These are phyloP conservation scores for Tetramorium alpestre DNA, from an alignment of 1,140 invertebrate genomes.

Conservation along the genomic window DNA sequence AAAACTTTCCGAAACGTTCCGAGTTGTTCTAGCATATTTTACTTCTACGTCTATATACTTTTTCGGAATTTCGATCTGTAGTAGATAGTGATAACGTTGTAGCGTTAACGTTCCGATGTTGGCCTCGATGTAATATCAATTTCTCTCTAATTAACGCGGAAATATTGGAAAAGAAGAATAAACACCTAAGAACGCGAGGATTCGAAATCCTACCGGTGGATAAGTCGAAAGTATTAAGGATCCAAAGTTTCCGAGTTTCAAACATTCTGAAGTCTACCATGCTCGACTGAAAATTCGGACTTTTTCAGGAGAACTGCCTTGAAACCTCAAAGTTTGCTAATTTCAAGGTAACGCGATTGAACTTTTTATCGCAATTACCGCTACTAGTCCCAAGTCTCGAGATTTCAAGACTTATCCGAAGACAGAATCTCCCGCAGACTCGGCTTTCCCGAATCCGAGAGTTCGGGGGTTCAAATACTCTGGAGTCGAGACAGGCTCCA, in stretches of 20 bases:
- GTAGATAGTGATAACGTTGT: slow-evolving; percentile 9
- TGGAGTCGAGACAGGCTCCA: background rate
- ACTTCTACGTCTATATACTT: slow-evolving; percentile 22
- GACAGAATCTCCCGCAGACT: background rate
- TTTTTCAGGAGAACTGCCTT: background rate
- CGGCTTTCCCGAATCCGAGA: background rate
- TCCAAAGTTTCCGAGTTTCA: background rate
- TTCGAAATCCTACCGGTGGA: slow-evolving; percentile 5
- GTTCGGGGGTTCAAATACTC: background rate
- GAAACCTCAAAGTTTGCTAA: background rate
- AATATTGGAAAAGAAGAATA: background rate
- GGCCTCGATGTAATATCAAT: background rate
- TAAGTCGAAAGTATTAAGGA: background rate
- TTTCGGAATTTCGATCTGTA: slow-evolving; percentile 13
- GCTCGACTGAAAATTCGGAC: background rate
- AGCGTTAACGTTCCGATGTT: background rate
- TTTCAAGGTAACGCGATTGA: background rate
- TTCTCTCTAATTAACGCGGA: background rate
- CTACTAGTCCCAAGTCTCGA: background rate
- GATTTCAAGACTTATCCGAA: background rate
- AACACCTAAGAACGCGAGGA: background rate
- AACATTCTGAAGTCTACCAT: background rate
- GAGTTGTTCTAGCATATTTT: slow-evolving; percentile 13
- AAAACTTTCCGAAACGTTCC: slow-evolving; percentile 20
- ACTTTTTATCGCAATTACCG: background rate